Conservation (phyloP, 2,113 vertebrate species). For the Actinemys pallida region DNA sequence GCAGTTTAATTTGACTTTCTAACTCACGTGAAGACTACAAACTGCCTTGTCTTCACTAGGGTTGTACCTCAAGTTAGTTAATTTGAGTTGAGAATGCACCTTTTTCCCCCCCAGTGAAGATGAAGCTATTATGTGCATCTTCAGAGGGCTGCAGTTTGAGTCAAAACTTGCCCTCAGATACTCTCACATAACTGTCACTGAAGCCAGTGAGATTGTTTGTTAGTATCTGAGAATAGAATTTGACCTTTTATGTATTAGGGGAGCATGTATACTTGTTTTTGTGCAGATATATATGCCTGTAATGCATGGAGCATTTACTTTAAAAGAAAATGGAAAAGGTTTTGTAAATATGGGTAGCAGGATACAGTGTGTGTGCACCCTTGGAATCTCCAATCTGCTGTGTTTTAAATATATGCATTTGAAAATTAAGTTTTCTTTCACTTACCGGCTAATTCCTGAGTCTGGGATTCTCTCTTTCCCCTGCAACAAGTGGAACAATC, state of each 20-base stretch:
- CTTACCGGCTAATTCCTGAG: neutral
- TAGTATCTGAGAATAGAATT: neutral
- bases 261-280: neutral
- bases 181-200: neutral
- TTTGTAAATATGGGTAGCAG: neutral
- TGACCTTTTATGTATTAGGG: neutral
- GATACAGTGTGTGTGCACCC: neutral
- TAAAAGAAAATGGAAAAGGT: neutral
- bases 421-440: accelerated
- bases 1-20: neutral
- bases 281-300: neutral
- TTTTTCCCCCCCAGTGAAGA: neutral
- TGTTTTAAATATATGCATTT: neutral
- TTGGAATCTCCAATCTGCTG: neutral
- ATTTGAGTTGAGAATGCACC: neutral
- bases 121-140: neutral
- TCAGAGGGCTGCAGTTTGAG: neutral
- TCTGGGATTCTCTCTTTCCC: neutral
- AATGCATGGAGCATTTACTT: accelerated
- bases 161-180: neutral
- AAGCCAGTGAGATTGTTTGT: neutral
- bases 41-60: neutral
- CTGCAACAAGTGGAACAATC: neutral
- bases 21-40: neutral
- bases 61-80: neutral